Evolutionary conservation across 2,888 invertebrate genomes (phyloP).

Genomic region (Lochmaea crataegi): DNA sequence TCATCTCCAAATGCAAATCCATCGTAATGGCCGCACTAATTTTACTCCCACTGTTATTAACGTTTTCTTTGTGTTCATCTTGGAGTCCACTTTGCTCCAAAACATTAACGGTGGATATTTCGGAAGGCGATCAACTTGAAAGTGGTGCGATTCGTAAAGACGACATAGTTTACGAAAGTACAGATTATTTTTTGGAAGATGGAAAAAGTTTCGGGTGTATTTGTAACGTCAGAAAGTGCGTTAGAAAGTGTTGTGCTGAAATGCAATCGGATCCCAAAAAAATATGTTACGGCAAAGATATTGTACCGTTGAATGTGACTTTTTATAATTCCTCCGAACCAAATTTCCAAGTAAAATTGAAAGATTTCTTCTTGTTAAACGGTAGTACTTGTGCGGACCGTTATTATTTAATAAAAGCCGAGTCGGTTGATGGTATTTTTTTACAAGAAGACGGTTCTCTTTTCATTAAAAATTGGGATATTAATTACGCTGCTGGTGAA

Average conservation of each 20-base stretch:
- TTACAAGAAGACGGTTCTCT: conserved; percentile 1
- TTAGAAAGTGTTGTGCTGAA: conserved; percentile 48
- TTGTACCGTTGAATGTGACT: background rate
- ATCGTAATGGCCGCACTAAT: background rate
- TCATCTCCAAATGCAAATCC: background rate
- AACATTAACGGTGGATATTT: conserved; percentile 33
- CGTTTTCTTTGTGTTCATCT: background rate
- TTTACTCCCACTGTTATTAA: background rate
- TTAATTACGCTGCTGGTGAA: background rate
- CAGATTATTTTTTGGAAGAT: conserved; percentile 39
- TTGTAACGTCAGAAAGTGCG: conserved; percentile 45
- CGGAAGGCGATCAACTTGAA: conserved; percentile 32
- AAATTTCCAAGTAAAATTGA: background rate
- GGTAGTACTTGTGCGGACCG: background rate
- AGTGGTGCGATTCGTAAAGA: conserved; percentile 34
- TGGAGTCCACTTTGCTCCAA: background rate
- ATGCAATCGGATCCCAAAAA: background rate
- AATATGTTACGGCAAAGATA: background rate
- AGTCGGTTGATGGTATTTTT: background rate
- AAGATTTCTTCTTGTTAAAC: background rate
- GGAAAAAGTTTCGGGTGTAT: conserved; percentile 37
- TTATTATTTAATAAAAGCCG: background rate
- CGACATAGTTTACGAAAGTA: conserved; percentile 34
- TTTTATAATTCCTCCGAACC: background rate
- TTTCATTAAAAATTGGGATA: background rate